Conservation (phyloP, 2,113 vertebrate genomes). For the Hemiscyllium ocellatum region DNA sequence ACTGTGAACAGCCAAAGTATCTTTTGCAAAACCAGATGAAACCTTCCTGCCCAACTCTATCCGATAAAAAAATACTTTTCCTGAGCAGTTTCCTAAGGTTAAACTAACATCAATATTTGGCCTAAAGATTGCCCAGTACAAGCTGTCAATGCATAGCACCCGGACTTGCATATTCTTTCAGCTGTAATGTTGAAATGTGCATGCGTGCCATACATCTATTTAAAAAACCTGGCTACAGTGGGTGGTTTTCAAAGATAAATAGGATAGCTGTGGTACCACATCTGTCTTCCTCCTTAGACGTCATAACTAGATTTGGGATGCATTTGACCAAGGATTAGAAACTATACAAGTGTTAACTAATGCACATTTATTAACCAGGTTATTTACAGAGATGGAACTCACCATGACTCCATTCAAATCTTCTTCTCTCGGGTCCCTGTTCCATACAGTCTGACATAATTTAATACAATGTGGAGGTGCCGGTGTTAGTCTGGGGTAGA, state of each 20-base stretch:
- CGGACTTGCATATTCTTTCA: background rate
- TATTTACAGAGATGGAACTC: no score
- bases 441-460: no score
- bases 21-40: background rate
- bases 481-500: no score
- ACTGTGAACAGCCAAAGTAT: background rate
- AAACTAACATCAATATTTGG: background rate
- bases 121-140: background rate
- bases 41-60: no score
- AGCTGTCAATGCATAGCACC: background rate
- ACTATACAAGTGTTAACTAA: no score
- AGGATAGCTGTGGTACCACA: background rate
- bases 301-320: no score
- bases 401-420: no score
- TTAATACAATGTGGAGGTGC: no score
- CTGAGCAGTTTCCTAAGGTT: background rate
- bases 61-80: background rate
- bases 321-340: no score
- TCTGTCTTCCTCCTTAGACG: background rate
- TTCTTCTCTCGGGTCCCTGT: no score
- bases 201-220: background rate
- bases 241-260: background rate
- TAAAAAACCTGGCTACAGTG: background rate
- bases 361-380: no score
- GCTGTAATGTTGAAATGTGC: background rate